Percentiles rank a stretch among this genome's conserved stretches.
These are phyloP conservation scores for Riparia riparia DNA, from an alignment of 2,113 vertebrate genomes.

Conservation along the genomic window DNA sequence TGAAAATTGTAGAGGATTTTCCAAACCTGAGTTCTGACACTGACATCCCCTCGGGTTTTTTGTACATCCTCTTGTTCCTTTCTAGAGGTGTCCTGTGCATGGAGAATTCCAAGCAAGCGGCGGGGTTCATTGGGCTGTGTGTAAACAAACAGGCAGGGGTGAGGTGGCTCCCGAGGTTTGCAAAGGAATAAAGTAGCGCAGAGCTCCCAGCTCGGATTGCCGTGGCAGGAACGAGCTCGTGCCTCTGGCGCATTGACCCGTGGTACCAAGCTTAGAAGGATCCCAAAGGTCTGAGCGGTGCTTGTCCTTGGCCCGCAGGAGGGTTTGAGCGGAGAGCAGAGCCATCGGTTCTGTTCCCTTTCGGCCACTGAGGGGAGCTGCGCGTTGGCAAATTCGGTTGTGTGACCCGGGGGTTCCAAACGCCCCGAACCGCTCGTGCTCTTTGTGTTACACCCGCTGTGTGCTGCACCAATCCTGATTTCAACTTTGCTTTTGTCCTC, in stretches of 20 bases:
- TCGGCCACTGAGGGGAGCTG: background rate
- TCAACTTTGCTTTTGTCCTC: conserved; percentile 65
- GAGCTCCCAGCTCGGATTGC: background rate
- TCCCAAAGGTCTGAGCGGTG: rapidly evolving
- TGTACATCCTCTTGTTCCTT: background rate
- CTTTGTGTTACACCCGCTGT: background rate
- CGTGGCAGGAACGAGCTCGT: background rate
- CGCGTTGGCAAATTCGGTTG: background rate
- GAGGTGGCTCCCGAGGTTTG: background rate
- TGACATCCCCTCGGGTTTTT: background rate
- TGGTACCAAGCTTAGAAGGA: background rate
- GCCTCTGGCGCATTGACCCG: background rate
- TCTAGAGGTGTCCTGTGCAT: background rate
- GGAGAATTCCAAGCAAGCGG: background rate
- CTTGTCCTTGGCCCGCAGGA: background rate
- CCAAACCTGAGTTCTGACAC: background rate
- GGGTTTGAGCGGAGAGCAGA: background rate
- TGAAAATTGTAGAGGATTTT: background rate
- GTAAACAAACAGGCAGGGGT: background rate
- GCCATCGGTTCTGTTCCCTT: background rate
- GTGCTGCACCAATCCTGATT: conserved; percentile 25
- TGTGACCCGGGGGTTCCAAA: no score
- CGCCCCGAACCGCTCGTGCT: rapidly evolving
- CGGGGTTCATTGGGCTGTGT: background rate
- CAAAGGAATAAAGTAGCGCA: background rate